Conservation (phyloP, 2,113 vertebrate species). For the Oryctolagus cuniculus region mOryCun1.1 NC_091433.1:182967501-182968000, state of each 20-base stretch:
- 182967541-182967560: too few relatives aligned
- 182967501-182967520: too few relatives aligned
- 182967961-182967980: background rate
- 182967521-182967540: too few relatives aligned
- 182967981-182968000: background rate
- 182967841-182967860: background rate
- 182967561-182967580: too few relatives aligned
- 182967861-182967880: background rate
- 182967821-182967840: background rate
- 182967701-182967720: background rate
- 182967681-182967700: background rate
- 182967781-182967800: background rate
- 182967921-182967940: background rate
- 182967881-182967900: background rate
- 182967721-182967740: background rate
- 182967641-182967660: background rate
- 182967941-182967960: background rate
- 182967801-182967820: background rate
- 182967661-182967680: background rate
- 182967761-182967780: background rate
- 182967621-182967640: background rate
- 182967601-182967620: background rate
- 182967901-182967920: conserved; percentile 3
- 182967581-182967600: background rate
- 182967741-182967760: background rate